Evolutionary conservation across 1,140 invertebrate species (phyloP).

Genomic region (Lutraria rhynchaena): DNA sequence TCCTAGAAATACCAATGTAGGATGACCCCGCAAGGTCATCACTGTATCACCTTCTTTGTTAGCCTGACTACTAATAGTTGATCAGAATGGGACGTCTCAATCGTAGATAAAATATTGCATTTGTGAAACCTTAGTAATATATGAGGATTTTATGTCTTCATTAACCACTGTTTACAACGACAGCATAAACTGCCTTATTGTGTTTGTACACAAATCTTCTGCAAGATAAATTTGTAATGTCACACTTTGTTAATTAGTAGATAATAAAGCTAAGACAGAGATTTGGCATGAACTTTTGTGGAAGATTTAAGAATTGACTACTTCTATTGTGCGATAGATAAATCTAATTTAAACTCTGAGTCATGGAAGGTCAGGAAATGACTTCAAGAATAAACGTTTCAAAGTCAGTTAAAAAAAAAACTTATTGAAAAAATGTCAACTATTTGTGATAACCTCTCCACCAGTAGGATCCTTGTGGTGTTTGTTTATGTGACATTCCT

Average conservation of each 20-base stretch:
- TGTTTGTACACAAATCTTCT: too few species aligned
- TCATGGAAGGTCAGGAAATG: constrained; percentile 25
- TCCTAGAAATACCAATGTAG: too few species aligned
- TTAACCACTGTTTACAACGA: too few species aligned
- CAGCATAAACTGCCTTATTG: too few species aligned
- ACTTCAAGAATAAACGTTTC: constrained; percentile 7
- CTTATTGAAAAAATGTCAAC: constrained; percentile 35
- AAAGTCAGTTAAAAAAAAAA: constrained; percentile 2
- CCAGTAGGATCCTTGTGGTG: background rate
- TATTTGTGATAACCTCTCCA: constrained; percentile 11
- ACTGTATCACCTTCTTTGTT: too few species aligned
- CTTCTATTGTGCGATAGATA: constrained; percentile 24
- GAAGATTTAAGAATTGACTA: background rate
- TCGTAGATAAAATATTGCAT: too few species aligned
- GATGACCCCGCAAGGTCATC: too few species aligned
- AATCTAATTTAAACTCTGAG: too few species aligned
- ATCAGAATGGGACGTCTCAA: too few species aligned
- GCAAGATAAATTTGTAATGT: constrained; percentile 14
- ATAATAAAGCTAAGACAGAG: background rate
- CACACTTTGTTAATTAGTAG: constrained; percentile 15
- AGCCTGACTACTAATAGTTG: too few species aligned
- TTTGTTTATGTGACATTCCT: constrained; percentile 1
- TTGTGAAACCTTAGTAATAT: too few species aligned
- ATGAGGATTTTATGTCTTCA: too few species aligned
- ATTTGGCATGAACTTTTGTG: constrained; percentile 7